Evolutionary conservation across 2,888 invertebrate genomes (phyloP).

Genomic region (Lasioglossum leucozonium): DNA sequence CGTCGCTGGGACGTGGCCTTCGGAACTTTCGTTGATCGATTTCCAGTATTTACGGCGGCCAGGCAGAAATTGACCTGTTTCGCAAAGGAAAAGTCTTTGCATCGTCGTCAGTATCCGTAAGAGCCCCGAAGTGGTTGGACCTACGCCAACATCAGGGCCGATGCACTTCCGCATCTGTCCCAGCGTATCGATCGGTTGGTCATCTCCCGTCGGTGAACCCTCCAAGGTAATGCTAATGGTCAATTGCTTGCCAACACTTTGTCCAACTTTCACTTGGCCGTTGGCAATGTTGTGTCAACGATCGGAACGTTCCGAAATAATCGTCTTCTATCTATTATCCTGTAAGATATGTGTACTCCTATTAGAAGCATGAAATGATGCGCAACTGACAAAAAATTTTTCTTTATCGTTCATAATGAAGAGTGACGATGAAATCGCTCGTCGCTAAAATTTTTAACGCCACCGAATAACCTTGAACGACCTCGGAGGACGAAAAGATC

Average conservation of each 20-base stretch:
- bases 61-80: constrained; percentile 1
- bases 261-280: constrained; percentile 3
- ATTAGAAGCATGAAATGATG: background rate
- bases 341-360: background rate
- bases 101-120: constrained; percentile 37
- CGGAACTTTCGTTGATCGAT: background rate
- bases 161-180: constrained; percentile 68
- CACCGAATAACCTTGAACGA: too few species aligned
- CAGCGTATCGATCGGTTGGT: constrained; percentile 65
- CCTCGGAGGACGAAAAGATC: too few species aligned
- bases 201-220: constrained; percentile 52
- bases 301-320: background rate
- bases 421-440: too few species aligned
- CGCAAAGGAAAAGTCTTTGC: constrained; percentile 39
- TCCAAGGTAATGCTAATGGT: constrained; percentile 47
- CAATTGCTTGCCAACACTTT: constrained; percentile 34
- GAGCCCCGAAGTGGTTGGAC: constrained; percentile 59
- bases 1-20: background rate
- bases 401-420: background rate
- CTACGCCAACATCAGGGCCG: constrained; percentile 62
- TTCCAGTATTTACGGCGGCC: constrained; percentile 24
- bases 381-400: too few species aligned
- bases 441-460: too few species aligned
- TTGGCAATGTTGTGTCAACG: too few species aligned
- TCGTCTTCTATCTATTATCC: background rate